These are phyloP conservation scores for Sisor rabdophorus DNA, from an alignment of 2,113 vertebrate genomes.

Conservation along the genomic window DNA sequence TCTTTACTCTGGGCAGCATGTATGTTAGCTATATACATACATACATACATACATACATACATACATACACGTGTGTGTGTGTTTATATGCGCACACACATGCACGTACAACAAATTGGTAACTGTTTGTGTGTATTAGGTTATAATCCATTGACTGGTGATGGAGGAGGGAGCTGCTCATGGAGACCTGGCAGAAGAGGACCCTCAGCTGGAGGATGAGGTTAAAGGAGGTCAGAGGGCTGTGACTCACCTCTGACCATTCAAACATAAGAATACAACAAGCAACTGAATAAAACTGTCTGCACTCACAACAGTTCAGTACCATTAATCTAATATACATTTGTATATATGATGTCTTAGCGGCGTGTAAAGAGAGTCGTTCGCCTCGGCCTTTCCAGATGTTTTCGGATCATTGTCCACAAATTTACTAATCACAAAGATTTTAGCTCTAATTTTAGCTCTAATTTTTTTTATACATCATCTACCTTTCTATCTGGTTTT, in stretches of 20 bases:
- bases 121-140: slow-evolving; percentile 62
- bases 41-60: no score
- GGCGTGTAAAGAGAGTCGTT: no score
- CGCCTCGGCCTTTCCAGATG: not conserved
- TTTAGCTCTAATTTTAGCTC: no score
- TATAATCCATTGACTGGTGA: slow-evolving; percentile 87
- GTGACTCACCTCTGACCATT: slow-evolving; percentile 49
- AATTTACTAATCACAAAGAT: not conserved
- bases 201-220: slow-evolving; percentile 89
- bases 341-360: not conserved
- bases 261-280: slow-evolving; percentile 23
- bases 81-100: no score
- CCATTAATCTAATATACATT: not conserved
- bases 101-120: not conserved
- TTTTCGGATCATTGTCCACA: not conserved
- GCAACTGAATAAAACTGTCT: slow-evolving; percentile 57
- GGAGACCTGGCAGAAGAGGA: slow-evolving; percentile 86
- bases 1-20: no score
- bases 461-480: not conserved
- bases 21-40: no score
- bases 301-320: slow-evolving; percentile 27
- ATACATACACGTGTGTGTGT: no score
- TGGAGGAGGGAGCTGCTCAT: slow-evolving; percentile 81
- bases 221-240: slow-evolving; percentile 66
- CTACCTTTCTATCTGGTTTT: not conserved